Evolutionary conservation across 2,113 vertebrate species (phyloP), one percentile per base, ranked within the genome.

Genomic region (Dinomys branickii): DNA sequence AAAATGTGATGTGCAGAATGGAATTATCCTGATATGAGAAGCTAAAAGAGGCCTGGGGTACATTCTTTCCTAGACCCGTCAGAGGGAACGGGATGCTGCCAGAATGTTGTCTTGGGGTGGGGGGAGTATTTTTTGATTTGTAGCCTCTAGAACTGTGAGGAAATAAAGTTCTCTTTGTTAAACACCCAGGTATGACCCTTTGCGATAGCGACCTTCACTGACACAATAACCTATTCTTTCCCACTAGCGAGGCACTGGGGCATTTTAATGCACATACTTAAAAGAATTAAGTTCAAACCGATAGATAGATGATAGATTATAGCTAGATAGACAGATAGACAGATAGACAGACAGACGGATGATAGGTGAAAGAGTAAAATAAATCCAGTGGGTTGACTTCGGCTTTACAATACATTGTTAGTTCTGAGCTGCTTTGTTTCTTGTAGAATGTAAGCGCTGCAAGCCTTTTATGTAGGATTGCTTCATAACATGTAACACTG

Each of bases 401-500:
- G 41, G 52, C 50, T 86, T 65, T 22, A 54, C 7, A 77, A 50
- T 84, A 22, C 63, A 1, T 52, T 69, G 75, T 33, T 56, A 73
- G 22, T 52, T 90, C 17, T 61, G 50, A 80, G 90, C 33, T 28
- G 1, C 78, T 78, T 20, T 87, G 19, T 12, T 77, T n/a, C 81
- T 88, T 73, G 59, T 13, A 41, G 52, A 67, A 71, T 3, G n/a
- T 5, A 44, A 91, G 67, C 30, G 14, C 7, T 82, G 71, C n/a
- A 20, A 33, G 75, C 80, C 78, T 44, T 90, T 91, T 77, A 16
- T 84, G 14, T 88, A 93, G 65, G 54, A 91, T 24, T 33, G 5
- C 86, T 94, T 17, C 77, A 14, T 69, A 81, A 81, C 96, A 83
- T 96, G 97, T 94, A 98, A 85, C 41, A 54, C 28, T 87, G 26